Evolutionary conservation across 2,888 invertebrate genomes (phyloP).

Genomic region (Cinara cedri): DNA sequence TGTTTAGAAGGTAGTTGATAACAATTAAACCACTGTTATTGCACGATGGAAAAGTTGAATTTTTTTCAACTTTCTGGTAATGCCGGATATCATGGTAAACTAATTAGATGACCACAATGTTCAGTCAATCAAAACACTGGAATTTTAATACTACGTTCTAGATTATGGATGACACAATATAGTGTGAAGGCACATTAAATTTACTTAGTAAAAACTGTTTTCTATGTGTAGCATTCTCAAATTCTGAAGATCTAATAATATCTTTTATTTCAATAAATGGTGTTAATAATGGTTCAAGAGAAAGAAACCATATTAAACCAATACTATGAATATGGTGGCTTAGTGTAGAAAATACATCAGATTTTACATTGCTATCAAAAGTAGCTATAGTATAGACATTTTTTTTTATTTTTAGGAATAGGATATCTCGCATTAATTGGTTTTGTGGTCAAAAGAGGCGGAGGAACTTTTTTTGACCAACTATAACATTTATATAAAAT

Average conservation of each 20-base stretch:
- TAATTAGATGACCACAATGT: not conserved
- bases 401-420: not conserved
- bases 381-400: not conserved
- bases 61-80: not conserved
- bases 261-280: not conserved
- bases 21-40: too few relatives aligned
- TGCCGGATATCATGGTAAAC: not conserved
- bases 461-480: slow-evolving; percentile 7
- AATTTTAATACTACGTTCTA: not conserved
- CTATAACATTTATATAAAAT: not conserved
- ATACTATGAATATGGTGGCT: not conserved
- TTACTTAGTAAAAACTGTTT: not conserved
- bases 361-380: not conserved
- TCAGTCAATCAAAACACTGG: not conserved
- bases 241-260: not conserved
- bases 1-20: slow-evolving; percentile 2
- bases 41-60: too few relatives aligned
- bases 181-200: not conserved
- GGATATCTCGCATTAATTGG: not conserved
- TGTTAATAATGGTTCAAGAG: not conserved
- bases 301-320: not conserved
- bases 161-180: slow-evolving; percentile 2
- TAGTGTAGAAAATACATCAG: slow-evolving; percentile 3
- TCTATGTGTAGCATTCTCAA: not conserved
- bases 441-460: not conserved